Percentiles rank a stretch among this genome's conserved stretches.
Evolutionary conservation across 2,888 invertebrate species (phyloP).

Genomic region (Zhengitettix transpicula): DNA sequence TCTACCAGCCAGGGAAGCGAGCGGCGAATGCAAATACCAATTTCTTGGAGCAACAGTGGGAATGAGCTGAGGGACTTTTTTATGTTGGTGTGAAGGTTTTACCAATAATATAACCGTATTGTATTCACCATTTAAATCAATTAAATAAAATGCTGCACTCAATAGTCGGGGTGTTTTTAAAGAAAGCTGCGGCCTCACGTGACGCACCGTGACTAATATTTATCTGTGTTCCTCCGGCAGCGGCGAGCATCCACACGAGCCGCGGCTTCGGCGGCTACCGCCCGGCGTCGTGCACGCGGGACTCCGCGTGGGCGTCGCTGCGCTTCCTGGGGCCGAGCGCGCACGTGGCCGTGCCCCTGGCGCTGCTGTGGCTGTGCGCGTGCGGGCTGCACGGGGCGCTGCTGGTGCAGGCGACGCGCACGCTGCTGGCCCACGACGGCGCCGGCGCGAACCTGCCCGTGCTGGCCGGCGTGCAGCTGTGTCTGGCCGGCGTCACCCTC

Average conservation of each 20-base stretch:
- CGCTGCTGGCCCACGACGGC: constrained; percentile 20
- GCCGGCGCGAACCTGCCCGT: neutral
- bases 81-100: too few species aligned
- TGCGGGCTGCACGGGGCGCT: constrained; percentile 35
- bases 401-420: constrained; percentile 35
- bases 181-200: too few species aligned
- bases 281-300: constrained; percentile 22
- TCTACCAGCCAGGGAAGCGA: too few species aligned
- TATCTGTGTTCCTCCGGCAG: constrained; percentile 22
- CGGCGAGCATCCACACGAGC: constrained; percentile 42
- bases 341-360: constrained; percentile 22
- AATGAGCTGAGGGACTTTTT: too few species aligned
- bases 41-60: too few species aligned
- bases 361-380: constrained; percentile 36
- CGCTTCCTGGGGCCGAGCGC: constrained; percentile 24
- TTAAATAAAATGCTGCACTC: too few species aligned
- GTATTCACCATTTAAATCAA: too few species aligned
- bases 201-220: too few species aligned
- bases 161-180: too few species aligned
- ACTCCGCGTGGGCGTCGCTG: constrained; percentile 16
- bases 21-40: too few species aligned
- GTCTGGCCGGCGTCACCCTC: constrained; percentile 32
- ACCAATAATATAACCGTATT: too few species aligned
- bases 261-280: constrained; percentile 27
- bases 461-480: constrained; percentile 24